Conservation (phyloP, 2,113 vertebrate species). For the Pelodiscus sinensis region DNA sequence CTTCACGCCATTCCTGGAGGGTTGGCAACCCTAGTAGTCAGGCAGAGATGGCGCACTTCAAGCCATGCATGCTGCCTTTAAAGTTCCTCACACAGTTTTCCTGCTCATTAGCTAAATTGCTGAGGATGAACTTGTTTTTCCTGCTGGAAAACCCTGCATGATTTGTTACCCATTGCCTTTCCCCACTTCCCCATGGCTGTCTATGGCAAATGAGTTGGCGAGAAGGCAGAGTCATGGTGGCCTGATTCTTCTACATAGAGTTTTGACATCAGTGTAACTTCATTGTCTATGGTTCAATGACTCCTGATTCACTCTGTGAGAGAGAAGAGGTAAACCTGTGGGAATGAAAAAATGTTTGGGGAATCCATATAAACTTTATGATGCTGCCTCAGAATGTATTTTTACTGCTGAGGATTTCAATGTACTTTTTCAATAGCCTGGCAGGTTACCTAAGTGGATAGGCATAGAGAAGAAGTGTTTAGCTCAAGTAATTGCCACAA, state of each 20-base stretch:
- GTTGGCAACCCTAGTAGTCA: background rate
- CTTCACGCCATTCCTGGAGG: too few species aligned
- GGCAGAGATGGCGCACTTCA: background rate
- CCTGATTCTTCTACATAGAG: background rate
- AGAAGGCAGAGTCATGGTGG: background rate
- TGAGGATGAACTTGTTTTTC: background rate
- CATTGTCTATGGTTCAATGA: background rate
- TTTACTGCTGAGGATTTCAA: background rate
- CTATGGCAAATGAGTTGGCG: background rate
- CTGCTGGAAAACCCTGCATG: background rate
- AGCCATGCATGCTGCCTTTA: background rate
- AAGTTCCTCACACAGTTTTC: background rate
- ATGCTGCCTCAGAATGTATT: background rate
- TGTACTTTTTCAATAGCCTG: background rate
- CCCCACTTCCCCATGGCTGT: background rate
- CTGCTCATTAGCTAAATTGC: background rate
- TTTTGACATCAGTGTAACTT: background rate
- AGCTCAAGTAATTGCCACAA: accelerated
- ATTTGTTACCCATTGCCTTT: background rate
- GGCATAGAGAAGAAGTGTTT: accelerated
- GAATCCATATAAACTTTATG: background rate
- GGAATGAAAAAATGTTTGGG: background rate
- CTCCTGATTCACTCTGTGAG: background rate
- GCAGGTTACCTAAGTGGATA: accelerated
- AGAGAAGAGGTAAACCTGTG: background rate